Base-by-base conservation (phyloP, 2,797 vertebrate species). In the Gallirallus australis region DNA sequence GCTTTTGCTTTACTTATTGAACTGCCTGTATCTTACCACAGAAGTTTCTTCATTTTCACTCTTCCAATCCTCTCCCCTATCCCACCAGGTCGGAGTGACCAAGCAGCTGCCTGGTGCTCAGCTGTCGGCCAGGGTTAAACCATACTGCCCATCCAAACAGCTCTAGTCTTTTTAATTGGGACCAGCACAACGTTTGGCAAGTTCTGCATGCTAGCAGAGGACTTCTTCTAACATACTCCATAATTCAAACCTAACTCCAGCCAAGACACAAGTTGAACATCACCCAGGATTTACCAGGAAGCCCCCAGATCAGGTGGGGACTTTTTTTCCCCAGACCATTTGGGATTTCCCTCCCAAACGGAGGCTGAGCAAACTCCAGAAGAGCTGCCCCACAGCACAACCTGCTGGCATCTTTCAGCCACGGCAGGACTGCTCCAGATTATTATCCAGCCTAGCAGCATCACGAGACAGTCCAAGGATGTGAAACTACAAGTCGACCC, bases 321-420 rank as follows among this genome's bases (percentile, higher is more conserved):
- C 19, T 33, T 7, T 42, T 77, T 71, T 47, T 31, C 4, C 71
- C 33, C 53, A 81, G 69, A 39, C 28, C 33, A 40, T 83, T 35
- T 57, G 76, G 76, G 81, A 17, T 66, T 89, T 91, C 84, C 72
- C 48, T 91, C 64, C 42, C 79, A 27, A 82, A 66, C 39, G 69
- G 12, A 83, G 16, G n/a, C 59, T 57, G 60, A 82, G 24, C 30
- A 61, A 60, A 40, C 40, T 90, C n/a, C 59, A 31, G 53, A 89
- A 92, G 69, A 31, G 69, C 63, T 87, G 86, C 86, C 77, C 77
- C n/a, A 23, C 90, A 96, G 96, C 95, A 94, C 95, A 95, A 64
- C 94, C 95, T 96, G 88, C 94, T 89, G 96, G 88, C 42, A 82
- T 25, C 56, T 35, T 73, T 84, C 81, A 59, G 95, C 59, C 90